Percentiles rank a stretch among this genome's conserved stretches.
Conservation (phyloP, 2,113 vertebrate genomes). For the Hypomesus transpacificus region DNA sequence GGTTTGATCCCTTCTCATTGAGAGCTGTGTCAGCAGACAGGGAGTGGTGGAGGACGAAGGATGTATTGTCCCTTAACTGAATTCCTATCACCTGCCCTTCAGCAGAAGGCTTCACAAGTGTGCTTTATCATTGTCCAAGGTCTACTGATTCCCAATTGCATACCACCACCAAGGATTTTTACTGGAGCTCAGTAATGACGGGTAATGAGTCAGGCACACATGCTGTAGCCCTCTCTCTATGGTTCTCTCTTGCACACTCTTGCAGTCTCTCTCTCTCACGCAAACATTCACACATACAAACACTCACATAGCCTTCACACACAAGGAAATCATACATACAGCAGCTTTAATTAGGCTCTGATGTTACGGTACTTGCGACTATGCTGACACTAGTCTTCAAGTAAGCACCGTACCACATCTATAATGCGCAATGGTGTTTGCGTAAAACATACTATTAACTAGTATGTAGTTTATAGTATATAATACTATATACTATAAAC, state of each 20-base stretch:
- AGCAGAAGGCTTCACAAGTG: neutral
- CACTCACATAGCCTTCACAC: neutral
- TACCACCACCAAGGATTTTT: neutral
- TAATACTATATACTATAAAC: too few species aligned
- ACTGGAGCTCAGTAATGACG: neutral
- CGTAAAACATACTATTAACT: too few species aligned
- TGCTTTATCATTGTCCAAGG: slow-evolving; percentile 10
- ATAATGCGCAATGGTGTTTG: too few species aligned
- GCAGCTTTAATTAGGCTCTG: slow-evolving; percentile 5
- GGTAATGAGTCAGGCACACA: neutral
- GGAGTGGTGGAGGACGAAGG: slow-evolving; percentile 34
- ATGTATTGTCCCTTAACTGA: slow-evolving; percentile 58
- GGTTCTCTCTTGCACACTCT: neutral
- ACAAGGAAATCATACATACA: neutral
- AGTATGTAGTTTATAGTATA: too few species aligned
- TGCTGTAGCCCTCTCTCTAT: neutral
- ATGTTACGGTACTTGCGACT: neutral
- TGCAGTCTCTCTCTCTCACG: neutral
- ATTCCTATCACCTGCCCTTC: slow-evolving; percentile 40
- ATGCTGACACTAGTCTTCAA: too few species aligned
- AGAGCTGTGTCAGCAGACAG: slow-evolving; percentile 58
- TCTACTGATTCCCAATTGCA: slow-evolving; percentile 3
- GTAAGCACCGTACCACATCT: too few species aligned
- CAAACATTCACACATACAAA: neutral
- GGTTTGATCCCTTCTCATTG: slow-evolving; percentile 37